Evolutionary conservation across 1,140 invertebrate species (phyloP).

Genomic region (Drosophila pachea): DNA sequence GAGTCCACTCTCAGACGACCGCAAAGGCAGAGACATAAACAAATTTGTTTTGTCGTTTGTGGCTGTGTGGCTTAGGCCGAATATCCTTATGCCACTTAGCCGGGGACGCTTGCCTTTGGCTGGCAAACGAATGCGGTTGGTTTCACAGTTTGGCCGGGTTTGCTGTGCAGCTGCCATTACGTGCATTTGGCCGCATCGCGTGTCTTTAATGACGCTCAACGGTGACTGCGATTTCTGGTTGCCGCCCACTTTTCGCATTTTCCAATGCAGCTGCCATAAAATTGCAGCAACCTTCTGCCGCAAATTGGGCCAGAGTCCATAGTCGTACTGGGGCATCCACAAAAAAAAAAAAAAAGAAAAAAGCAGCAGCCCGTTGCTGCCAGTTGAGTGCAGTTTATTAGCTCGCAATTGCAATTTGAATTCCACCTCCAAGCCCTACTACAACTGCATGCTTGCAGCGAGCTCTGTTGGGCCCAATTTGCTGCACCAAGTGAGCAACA

Average conservation of each 20-base stretch:
- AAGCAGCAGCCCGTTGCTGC: conserved; percentile 1
- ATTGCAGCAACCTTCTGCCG: conserved; percentile 20
- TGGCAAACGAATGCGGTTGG: conserved; percentile 2
- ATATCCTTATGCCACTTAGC: neutral
- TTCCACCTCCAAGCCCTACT: neutral
- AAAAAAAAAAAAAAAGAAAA: neutral
- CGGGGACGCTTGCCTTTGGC: neutral
- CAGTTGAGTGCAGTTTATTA: conserved; percentile 17
- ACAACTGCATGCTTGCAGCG: neutral
- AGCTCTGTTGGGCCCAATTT: neutral
- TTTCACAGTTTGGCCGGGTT: neutral
- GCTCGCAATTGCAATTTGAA: conserved; percentile 8
- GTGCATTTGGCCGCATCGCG: conserved; percentile 26
- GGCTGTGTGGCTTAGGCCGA: neutral
- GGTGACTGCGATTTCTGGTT: conserved; percentile 31
- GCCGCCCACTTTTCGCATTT: conserved; percentile 20
- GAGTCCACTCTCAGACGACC: neutral
- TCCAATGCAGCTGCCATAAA: conserved; percentile 37
- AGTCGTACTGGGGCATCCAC: neutral
- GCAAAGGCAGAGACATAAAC: neutral
- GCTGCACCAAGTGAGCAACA: neutral
- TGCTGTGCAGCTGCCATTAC: conserved; percentile 13
- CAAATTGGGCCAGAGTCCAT: conserved; percentile 1
- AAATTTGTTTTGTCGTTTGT: conserved; percentile 1
- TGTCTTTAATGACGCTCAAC: conserved; percentile 34